Percentiles rank a stretch among this genome's conserved stretches.
Conservation (phyloP, 1,140 invertebrate genomes). For the Camponotus pennsylvanicus region DNA sequence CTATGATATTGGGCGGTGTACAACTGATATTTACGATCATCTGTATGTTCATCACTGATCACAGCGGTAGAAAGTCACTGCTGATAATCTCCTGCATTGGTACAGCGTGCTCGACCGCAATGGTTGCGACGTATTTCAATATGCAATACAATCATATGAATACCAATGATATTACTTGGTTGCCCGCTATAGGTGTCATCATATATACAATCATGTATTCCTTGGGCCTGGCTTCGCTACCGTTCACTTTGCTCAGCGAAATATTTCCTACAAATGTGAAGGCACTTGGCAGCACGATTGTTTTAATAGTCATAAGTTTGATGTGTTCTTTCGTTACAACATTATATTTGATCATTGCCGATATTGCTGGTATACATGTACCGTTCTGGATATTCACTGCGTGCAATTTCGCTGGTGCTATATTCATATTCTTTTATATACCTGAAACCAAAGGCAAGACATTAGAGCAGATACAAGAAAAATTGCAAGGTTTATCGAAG, state of each 20-base stretch:
- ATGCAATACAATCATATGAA: slow-evolving; percentile 84
- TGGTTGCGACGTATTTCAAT: slow-evolving; percentile 87
- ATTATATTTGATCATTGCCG: slow-evolving; percentile 88
- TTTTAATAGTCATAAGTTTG: slow-evolving; percentile 89
- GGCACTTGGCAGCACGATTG: slow-evolving; percentile 89
- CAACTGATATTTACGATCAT: slow-evolving; percentile 88
- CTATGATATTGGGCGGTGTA: slow-evolving; percentile 90
- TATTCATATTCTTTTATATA: too few species aligned
- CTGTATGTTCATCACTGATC: slow-evolving; percentile 89
- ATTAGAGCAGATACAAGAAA: slow-evolving; percentile 88
- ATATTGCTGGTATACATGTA: slow-evolving; percentile 88
- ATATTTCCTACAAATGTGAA: slow-evolving; percentile 90
- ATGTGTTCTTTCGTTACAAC: slow-evolving; percentile 88
- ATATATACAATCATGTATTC: slow-evolving; percentile 89
- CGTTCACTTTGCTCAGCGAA: slow-evolving; percentile 90
- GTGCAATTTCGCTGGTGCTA: slow-evolving; percentile 71
- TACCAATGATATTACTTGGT: slow-evolving; percentile 85
- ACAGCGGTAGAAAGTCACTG: slow-evolving; percentile 89
- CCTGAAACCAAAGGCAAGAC: slow-evolving; percentile 93
- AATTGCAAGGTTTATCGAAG: slow-evolving; percentile 65
- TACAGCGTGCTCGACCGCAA: slow-evolving; percentile 82
- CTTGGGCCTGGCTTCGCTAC: slow-evolving; percentile 89
- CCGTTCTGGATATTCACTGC: slow-evolving; percentile 91
- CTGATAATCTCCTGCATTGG: slow-evolving; percentile 88
- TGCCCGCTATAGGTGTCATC: slow-evolving; percentile 88